Base-by-base conservation (phyloP, 2,113 vertebrate species). In the Xiphias gladius region DNA sequence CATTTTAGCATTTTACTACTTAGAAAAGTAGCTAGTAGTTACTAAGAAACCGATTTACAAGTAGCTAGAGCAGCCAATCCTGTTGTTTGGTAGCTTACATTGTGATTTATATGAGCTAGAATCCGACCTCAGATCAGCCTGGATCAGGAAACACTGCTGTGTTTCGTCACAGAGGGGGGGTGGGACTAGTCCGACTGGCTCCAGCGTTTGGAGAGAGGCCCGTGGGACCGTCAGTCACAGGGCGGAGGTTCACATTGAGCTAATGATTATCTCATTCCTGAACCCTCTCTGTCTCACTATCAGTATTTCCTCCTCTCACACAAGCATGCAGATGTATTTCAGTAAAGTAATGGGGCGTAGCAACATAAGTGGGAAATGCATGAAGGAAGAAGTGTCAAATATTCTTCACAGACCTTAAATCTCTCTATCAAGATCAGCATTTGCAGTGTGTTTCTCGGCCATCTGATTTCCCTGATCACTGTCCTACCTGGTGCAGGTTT, bases 211-310 rank as follows among this genome's bases (percentile, higher is more conserved):
- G 6, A 73, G 41, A 87, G 82, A 87, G 82, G 85, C 83, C 83
- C 83, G 61, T 46, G 91, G 88, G 89, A 79, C 75, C 4, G 68
- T 88, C 90, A 58, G 83, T 90, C 88, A 84, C 73, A 88, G 93
- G 93, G 93, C 75, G 91, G 93, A 61, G 93, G 87, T 82, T 90
- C 67, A 63, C 54, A 28, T 80, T 90, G 87, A 91, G 84, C 84
- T 87, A 87, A 90, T 79, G 73, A 89, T 92, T 90, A 90, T 93
- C 90, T 92, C 90, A 89, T 90, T 86, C 83, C 86, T 86, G 55
- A 86, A 71, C 2, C 24, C 69, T 78, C 30, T 81, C 68, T 28
- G 59, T 48, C 26, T 83, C 73, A 30, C 83, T 80, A 67, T 88
- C 85, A 70, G 70, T 28, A 14, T 84, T 89, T 85, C 63, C 71